Base-by-base conservation (phyloP, 2,797 vertebrate genomes). In the Antennarius maculatus region DNA sequence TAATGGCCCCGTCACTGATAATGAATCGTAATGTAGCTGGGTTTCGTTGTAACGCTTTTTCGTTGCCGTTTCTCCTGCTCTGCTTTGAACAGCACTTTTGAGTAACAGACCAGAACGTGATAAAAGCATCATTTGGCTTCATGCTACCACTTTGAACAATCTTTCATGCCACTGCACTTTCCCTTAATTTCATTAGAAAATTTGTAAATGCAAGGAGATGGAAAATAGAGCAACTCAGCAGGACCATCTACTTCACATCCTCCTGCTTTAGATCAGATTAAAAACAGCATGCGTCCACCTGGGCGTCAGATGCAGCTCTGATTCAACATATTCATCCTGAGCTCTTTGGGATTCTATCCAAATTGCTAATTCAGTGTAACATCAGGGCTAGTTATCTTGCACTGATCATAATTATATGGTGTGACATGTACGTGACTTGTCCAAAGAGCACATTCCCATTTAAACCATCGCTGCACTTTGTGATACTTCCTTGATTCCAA, bases 301-400 rank as follows among this genome's bases (percentile, higher is more conserved):
- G 53, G 58, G 46, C 7, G n/a, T 34, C 62, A 71, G 49, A 73
- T 61, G 49, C 46, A 48, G 50, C 18, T 52, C n/a, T 69, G 54
- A 57, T 74, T 75, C 56, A 67, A 39, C 23, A 1, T 59, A 54
- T 81, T 75, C 41, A 76, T 83, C 69, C 67, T 0, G 3, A 59
- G 57, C 61, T 41, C n/a, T 73, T 77, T 59, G 61, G 61, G 46
- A 47, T 53, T 57, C 46, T 11, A 49, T 69, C 71, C 41, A 77
- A 74, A 74, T 69, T 85, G 61, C 69, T 71, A 74, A 85, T 86
- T 86, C 74, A 81, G 88, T 92, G 7, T 78, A 85, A 85, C 71
- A 86, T 88, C 80, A 63, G 28, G 37, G 69, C 49, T 56, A 63
- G 56, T 64, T 67, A 49, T 54, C 50, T 66, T 52, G 60, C 63